These are phyloP conservation scores for Sitta europaea DNA, from an alignment of 2,113 vertebrate genomes.

Conservation along the genomic window DNA sequence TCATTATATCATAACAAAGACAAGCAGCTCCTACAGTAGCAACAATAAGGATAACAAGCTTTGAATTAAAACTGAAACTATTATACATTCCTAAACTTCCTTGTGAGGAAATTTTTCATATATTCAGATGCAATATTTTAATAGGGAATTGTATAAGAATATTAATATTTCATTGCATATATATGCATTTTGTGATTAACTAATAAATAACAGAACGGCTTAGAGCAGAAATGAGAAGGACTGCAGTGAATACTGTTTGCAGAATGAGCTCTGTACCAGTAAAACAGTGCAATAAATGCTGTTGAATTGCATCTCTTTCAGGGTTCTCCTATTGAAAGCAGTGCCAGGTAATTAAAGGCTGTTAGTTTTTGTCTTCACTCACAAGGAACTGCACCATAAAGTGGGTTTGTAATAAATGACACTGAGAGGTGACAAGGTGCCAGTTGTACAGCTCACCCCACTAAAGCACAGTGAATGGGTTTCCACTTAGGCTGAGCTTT, in stretches of 20 bases:
- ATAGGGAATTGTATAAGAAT: neutral
- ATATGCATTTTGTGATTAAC: neutral
- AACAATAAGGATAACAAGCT: neutral
- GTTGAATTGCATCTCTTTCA: neutral
- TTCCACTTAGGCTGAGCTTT: neutral
- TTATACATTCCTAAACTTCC: neutral
- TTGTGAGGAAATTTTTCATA: neutral
- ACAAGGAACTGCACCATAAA: neutral
- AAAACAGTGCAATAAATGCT: neutral
- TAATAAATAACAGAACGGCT: neutral
- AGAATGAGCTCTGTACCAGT: neutral
- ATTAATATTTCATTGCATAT: neutral
- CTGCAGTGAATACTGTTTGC: neutral
- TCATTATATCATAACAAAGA: neutral
- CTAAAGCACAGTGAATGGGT: too few relatives aligned
- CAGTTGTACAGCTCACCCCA: neutral
- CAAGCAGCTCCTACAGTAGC: neutral
- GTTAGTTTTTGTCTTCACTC: neutral
- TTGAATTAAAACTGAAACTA: neutral
- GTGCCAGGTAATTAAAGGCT: neutral
- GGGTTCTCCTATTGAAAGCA: neutral
- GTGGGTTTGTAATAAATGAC: neutral
- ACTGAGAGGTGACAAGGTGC: neutral
- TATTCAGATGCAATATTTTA: neutral
- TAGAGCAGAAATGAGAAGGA: neutral